These are phyloP conservation scores for Oeneis ivallda DNA, from an alignment of 2,888 invertebrate species.

Conservation along the genomic window DNA sequence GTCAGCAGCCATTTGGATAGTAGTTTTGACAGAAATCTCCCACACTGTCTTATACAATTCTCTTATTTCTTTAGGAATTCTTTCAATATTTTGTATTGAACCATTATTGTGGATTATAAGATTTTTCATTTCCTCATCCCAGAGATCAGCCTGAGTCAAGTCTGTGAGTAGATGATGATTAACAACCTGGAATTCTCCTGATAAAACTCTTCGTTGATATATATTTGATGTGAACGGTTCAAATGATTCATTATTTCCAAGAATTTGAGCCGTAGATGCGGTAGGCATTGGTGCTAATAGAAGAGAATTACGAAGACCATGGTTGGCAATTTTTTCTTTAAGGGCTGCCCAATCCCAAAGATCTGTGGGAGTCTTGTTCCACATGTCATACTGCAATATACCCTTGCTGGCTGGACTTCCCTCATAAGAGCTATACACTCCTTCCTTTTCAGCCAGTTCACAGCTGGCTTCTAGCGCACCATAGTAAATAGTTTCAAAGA, in stretches of 20 bases:
- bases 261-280: conserved; percentile 98
- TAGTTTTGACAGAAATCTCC: conserved; percentile 96
- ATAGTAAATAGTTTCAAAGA: conserved; percentile 99
- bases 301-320: conserved; percentile 96
- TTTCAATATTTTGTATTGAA: conserved; percentile 93
- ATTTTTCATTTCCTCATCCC: conserved; percentile 98
- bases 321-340: conserved; percentile 91
- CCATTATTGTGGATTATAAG: conserved; percentile 94
- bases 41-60: conserved; percentile 97
- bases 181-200: conserved; percentile 97
- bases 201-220: conserved; percentile 95
- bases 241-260: conserved; percentile 99
- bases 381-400: conserved; percentile 98
- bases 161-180: conserved; percentile 97
- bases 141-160: conserved; percentile 93
- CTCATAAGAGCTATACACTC: conserved; percentile 94
- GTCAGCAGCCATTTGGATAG: conserved; percentile 98
- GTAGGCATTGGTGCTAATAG: conserved; percentile 99
- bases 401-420: conserved; percentile 97
- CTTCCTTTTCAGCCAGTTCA: conserved; percentile 92
- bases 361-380: conserved; percentile 92
- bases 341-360: conserved; percentile 94
- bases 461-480: conserved; percentile 98
- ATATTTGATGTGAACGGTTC: conserved; percentile 99
- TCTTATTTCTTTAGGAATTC: conserved; percentile 92